These are phyloP conservation scores for Sarcophaga subvicina DNA, from an alignment of 2,888 invertebrate species.

Conservation along the genomic window DNA sequence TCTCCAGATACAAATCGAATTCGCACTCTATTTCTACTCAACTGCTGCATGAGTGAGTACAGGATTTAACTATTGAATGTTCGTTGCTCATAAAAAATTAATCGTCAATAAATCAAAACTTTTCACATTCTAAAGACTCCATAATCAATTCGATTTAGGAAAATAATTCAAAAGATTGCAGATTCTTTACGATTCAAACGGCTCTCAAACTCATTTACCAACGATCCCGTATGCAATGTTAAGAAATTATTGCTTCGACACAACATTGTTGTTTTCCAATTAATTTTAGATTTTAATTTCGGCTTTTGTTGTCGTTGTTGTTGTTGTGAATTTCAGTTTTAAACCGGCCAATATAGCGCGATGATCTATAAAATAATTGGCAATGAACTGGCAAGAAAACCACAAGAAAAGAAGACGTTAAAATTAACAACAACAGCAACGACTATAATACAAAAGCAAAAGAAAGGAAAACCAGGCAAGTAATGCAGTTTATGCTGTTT, in stretches of 20 bases:
- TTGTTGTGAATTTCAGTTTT: background rate
- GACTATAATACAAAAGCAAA: background rate
- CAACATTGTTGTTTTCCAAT: slow-evolving; percentile 49
- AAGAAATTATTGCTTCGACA: slow-evolving; percentile 4
- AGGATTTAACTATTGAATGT: too few species aligned
- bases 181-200: too few species aligned
- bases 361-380: slow-evolving; percentile 25
- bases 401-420: background rate
- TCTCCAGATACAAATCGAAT: too few species aligned
- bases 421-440: background rate
- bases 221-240: too few species aligned
- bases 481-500: slow-evolving; percentile 43
- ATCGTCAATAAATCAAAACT: too few species aligned
- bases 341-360: background rate
- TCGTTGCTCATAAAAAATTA: too few species aligned
- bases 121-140: too few species aligned
- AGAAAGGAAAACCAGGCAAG: slow-evolving; percentile 31
- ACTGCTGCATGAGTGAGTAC: too few species aligned
- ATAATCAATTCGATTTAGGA: too few species aligned
- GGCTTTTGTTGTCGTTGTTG: background rate
- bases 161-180: too few species aligned
- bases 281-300: slow-evolving; percentile 18
- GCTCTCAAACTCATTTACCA: too few species aligned
- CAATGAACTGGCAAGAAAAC: slow-evolving; percentile 33
- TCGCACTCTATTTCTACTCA: too few species aligned